Evolutionary conservation across 2,888 invertebrate genomes (phyloP), one percentile per base, ranked within the genome.

Genomic region (Trichogramma dendrolimi): DNA sequence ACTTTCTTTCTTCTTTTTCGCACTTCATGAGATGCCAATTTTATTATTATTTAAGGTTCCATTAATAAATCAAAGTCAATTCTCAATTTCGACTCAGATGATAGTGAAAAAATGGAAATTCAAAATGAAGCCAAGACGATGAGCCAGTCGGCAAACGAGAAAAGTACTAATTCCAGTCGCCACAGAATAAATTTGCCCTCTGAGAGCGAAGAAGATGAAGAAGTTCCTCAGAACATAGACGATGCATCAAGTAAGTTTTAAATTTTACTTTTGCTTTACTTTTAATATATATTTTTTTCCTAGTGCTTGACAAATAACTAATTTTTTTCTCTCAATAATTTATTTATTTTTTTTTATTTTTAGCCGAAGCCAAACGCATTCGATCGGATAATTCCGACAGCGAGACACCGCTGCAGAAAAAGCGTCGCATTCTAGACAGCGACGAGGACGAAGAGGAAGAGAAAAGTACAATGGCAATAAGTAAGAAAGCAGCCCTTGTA

Each of bases 341-440:
- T 8, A n/a, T 14, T 14, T 48, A 48, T 14, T 48, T 48, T 11
- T n/a, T 5, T 48, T 11, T 11, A n/a, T 48, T 61, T 39, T 44
- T n/a, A 70, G 76, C 67, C 6, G 73, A 74, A 8, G 44, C 55
- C 0, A 76, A 78, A 53, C 69, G 75, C 67, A 57, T 55, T 59
- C 70, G 71, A 47, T 70, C 72, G 4, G 71, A 72, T 8, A 68
- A 68, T 60, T 73, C 75, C 4, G 75, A 73, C 40, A 63, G 63
- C 7, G 73, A 75, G 11, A 62, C 66, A 40, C 72, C 72, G 4
- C 60, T 58, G 38, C 58, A 63, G 40, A 78, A 78, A 60, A 77
- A 73, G 68, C 77, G 77, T 52, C 75, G 78, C 39, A 56, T 78
- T 27, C 60, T 78, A 41, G 71, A 74, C 54, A 76, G 76, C 67